Evolutionary conservation across 1,140 invertebrate genomes (phyloP), one percentile per base, ranked within the genome.

Genomic region (Conopomorpha cramerella): DNA sequence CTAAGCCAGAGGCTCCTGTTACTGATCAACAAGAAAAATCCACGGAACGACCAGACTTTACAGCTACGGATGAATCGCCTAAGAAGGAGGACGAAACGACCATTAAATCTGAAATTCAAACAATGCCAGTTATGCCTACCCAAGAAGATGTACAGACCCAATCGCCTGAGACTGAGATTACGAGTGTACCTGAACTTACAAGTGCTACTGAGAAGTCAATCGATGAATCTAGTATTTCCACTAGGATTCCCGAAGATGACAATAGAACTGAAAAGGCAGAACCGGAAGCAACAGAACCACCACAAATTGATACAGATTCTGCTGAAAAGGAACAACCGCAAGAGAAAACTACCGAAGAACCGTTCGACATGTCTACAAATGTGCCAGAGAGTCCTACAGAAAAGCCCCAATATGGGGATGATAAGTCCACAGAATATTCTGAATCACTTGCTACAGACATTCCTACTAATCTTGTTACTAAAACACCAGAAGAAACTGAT

Each of bases 11-110:
- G 10, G 4, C 28, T 7, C 28, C 10, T 29, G 11, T 29, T 29
- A 29, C 13, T 29, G 19, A 41, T 11, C 18, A 30, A 28, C 10
- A 35, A 34, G 44, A 49, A 15, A 26, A 37, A 36, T 16, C 42
- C 32, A 38, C 45, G n/a, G 37, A 34, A 19, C 30, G 26, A 39
- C 8, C 17, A 40, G 34, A 35, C 34, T 27, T 26, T 19, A 3
- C 14, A 36, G 12, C 36, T 36, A 38, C 12, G 23, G 36, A 38
- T 28, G 28, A 25, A 25, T 14, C 32, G 15, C 19, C 18, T 19
- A 12, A 27, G 8, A n/a, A n/a, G n/a, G n/a, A n/a, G n/a, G n/a
- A n/a, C n/a, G n/a, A n/a, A n/a, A n/a, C n/a, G n/a, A n/a, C n/a
- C n/a, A n/a, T n/a, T n/a, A n/a, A n/a, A n/a, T n/a, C n/a, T n/a